A percentile compares a stretch with the other conserved stretches of the same genome.
These are phyloP conservation scores for Eremophila alpestris DNA, from an alignment of 2,797 vertebrate genomes.

Conservation along the genomic window DNA sequence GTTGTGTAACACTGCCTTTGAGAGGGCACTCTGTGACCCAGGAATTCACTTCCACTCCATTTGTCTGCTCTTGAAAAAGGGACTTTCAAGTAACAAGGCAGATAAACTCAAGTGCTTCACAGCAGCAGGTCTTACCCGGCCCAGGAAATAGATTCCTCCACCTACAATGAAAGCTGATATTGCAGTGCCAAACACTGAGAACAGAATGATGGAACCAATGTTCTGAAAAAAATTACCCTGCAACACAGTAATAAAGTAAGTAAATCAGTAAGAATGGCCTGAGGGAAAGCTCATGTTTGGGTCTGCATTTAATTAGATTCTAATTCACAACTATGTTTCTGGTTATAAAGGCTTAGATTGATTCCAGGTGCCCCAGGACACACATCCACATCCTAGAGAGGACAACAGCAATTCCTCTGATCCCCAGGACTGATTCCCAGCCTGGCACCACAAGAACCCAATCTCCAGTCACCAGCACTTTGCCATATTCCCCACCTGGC, in stretches of 20 bases:
- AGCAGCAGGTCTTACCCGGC: conserved; percentile 84
- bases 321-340: not conserved
- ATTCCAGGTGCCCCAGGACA: not conserved
- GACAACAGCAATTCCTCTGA: not conserved
- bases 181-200: conserved; percentile 94
- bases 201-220: conserved; percentile 96
- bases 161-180: conserved; percentile 98
- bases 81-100: not conserved
- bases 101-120: not conserved
- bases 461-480: not conserved
- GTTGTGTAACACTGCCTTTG: not conserved
- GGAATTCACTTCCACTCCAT: not conserved
- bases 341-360: not conserved
- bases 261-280: not conserved
- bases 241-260: conserved; percentile 35
- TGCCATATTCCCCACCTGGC: not conserved
- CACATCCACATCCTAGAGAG: not conserved
- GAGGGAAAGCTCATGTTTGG: not conserved
- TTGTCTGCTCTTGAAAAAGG: not conserved
- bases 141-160: conserved; percentile 97
- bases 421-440: not conserved
- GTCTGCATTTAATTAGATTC: not conserved
- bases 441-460: not conserved
- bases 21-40: not conserved
- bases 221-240: conserved; percentile 99